phyloP scores from a whole-genome alignment of 2,797 vertebrate species.

The Lophotriccus pileatus region DNA sequence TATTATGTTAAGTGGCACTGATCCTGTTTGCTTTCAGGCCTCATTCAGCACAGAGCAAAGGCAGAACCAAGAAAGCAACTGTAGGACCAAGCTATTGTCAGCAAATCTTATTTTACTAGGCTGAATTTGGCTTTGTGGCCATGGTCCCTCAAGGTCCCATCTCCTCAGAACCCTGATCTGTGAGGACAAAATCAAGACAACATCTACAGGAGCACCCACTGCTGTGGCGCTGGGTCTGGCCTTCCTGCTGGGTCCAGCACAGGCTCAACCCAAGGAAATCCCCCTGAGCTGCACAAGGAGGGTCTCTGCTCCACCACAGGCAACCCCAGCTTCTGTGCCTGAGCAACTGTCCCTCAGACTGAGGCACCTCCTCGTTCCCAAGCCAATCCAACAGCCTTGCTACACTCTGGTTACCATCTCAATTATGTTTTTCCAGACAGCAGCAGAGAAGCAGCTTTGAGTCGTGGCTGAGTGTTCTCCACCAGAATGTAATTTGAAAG shows the following conservation, averaged over 20 bases:
- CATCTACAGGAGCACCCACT: background rate
- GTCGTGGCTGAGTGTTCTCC: background rate
- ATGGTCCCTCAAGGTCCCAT: background rate
- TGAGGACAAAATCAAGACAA: background rate
- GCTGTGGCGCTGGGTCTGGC: background rate
- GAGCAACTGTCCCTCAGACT: background rate
- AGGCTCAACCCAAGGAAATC: background rate
- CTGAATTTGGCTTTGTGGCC: background rate
- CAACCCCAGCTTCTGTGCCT: background rate
- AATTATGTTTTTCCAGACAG: background rate
- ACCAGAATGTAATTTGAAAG: constrained; percentile 22
- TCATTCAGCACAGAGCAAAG: background rate
- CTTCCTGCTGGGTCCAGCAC: background rate
- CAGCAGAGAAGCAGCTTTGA: constrained; percentile 2
- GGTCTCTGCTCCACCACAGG: background rate
- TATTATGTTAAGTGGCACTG: background rate
- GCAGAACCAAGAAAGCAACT: background rate
- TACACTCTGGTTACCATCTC: background rate
- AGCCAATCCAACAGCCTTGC: background rate
- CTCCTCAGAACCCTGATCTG: background rate
- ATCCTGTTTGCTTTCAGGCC: constrained; percentile 12
- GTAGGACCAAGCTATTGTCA: background rate
- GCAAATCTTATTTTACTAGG: background rate
- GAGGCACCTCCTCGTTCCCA: background rate
- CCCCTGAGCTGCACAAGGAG: fast-evolving